Base-by-base conservation (phyloP, 1,140 invertebrate species). In the Drosophila rhopaloa region DNA sequence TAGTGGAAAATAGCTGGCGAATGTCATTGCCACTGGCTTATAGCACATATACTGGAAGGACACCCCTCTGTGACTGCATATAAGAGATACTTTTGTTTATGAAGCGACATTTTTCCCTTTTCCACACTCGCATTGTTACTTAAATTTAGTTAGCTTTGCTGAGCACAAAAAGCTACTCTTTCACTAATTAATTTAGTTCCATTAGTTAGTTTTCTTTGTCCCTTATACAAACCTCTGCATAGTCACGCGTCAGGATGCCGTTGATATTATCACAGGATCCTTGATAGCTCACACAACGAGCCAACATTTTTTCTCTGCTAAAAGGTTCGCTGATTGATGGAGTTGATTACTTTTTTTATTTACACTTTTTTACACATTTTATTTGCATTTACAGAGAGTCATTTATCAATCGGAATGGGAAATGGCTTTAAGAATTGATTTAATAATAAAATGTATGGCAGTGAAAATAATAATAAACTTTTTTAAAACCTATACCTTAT, bases 221-320 rank as follows among this genome's bases (percentile, higher is more conserved):
- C 10, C 55, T 50, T 37, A 68, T 80, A 88, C 91, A 29, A 76
- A 92, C 91, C 91, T 92, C 90, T 59, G 89, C 76, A 78, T 92
- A 92, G 72, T 92, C 91, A 27, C 77, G 60, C 47, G 90, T 84
- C 70, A 90, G 53, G 29, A 86, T 83, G 51, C 88, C 83, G 53
- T 91, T 90, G 63, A 92, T 83, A 57, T 92, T 91, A 55, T 92
- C 92, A 57, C 89, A 86, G 60, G 91, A 92, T 24, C 91, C 91
- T 66, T 92, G 91, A 47, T 85, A 82, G 43, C 90, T 92, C 13
- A 92, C 91, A 43, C 92, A 92, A 16, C 91, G 90, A 32, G 68
- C 91, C 84, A 92, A 66, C 92, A 92, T 92, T 41, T 65, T 40
- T 40, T 16, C 29, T 19, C 8, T 13, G 11, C 9, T 14, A 32